phyloP scores from a whole-genome alignment of 2,888 invertebrate species.

The Unio delphinus region DNA sequence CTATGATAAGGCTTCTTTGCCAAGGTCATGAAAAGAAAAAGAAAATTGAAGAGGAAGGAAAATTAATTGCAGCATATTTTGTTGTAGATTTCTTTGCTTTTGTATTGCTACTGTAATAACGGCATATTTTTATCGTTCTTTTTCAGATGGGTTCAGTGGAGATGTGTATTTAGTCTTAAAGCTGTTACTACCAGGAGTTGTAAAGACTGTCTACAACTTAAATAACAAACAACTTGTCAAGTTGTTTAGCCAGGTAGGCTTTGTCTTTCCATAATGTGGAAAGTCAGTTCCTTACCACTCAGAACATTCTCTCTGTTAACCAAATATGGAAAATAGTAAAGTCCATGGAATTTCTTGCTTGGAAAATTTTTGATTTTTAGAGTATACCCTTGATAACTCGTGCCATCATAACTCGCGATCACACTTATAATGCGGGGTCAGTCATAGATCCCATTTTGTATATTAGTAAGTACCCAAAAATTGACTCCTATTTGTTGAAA shows the following conservation, averaged over 20 bases:
- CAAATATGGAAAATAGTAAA: background rate
- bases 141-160: conserved; percentile 80
- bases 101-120: too few species aligned
- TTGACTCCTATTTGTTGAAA: too few species aligned
- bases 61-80: too few species aligned
- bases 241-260: conserved; percentile 81
- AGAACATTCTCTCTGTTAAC: background rate
- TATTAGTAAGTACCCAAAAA: too few species aligned
- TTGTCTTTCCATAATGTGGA: conserved; percentile 1
- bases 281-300: background rate
- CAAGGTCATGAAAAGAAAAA: too few species aligned
- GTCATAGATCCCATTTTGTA: too few species aligned
- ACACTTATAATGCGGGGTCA: too few species aligned
- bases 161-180: conserved; percentile 86
- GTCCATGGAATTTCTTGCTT: background rate
- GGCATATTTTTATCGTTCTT: background rate
- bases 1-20: too few species aligned
- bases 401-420: too few species aligned
- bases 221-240: conserved; percentile 93
- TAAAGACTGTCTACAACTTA: conserved; percentile 90
- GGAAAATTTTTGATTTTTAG: background rate
- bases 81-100: too few species aligned
- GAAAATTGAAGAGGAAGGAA: too few species aligned
- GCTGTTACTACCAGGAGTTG: conserved; percentile 85
- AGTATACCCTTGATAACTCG: too few species aligned